Percentiles rank a stretch among this genome's conserved stretches.
Conservation (phyloP, 2,888 invertebrate species). For the Yponomeuta sedellus region DNA sequence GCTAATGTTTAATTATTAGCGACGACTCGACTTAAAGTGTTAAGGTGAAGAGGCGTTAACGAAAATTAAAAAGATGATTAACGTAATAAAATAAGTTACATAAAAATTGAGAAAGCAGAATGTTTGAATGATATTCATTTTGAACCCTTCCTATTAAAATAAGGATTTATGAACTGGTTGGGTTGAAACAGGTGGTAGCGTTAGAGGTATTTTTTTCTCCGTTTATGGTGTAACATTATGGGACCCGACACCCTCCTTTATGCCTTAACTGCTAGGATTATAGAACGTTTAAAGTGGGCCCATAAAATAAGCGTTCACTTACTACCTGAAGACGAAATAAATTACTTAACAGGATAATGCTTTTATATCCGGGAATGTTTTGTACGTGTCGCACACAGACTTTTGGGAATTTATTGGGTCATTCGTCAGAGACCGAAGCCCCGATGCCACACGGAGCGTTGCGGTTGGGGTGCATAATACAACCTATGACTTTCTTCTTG, state of each 20-base stretch:
- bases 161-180: conserved; percentile 51
- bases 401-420: conserved; percentile 74
- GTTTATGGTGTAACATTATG: conserved; percentile 61
- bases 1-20: not conserved
- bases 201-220: conserved; percentile 52
- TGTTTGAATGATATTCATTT: not conserved
- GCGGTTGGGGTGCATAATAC: conserved; percentile 71
- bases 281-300: conserved; percentile 66
- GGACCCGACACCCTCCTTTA: conserved; percentile 61
- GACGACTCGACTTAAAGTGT: not conserved
- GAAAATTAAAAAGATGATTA: not conserved
- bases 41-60: not conserved
- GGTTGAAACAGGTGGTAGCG: conserved; percentile 52
- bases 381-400: conserved; percentile 70
- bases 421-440: conserved; percentile 65
- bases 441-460: conserved; percentile 50
- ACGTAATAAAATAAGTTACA: not conserved
- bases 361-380: conserved; percentile 69
- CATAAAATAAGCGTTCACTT: conserved; percentile 67
- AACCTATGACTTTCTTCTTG: conserved; percentile 45
- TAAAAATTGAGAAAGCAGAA: not conserved
- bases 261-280: conserved; percentile 64
- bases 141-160: conserved; percentile 38
- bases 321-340: conserved; percentile 72
- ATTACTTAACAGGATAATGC: conserved; percentile 75